Conservation (phyloP, 1,140 invertebrate genomes). For the Pinna nobilis region DNA sequence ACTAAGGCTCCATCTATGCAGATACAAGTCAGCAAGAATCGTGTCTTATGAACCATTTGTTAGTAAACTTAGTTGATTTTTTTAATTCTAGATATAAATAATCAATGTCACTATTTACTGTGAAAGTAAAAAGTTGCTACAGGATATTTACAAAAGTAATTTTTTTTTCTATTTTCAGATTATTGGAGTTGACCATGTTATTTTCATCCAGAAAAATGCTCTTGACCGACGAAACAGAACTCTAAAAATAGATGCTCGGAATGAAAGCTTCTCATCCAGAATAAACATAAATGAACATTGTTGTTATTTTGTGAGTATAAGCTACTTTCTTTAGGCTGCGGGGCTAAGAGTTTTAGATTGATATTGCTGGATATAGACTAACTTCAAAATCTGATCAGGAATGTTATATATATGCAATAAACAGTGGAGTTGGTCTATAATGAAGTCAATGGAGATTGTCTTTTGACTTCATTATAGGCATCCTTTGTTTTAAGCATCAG, state of each 20-base stretch:
- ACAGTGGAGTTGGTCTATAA: not conserved
- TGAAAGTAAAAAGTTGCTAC: too few relatives aligned
- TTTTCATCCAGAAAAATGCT: slow-evolving; percentile 94
- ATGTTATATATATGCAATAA: not conserved
- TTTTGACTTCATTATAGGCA: too few relatives aligned
- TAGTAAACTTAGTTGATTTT: not conserved
- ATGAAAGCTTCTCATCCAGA: slow-evolving; percentile 92
- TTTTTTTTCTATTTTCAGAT: slow-evolving; percentile 80
- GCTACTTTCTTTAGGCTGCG: not conserved
- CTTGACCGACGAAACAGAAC: slow-evolving; percentile 86
- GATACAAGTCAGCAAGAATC: not conserved
- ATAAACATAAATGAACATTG: slow-evolving; percentile 94
- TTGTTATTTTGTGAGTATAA: slow-evolving; percentile 88
- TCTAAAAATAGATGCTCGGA: slow-evolving; percentile 93
- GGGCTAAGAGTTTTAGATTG: too few relatives aligned
- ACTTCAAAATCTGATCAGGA: too few relatives aligned
- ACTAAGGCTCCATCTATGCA: too few relatives aligned
- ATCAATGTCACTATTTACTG: too few relatives aligned
- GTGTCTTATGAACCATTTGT: not conserved
- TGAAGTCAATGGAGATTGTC: not conserved
- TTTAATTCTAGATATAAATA: too few relatives aligned
- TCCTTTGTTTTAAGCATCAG: too few relatives aligned
- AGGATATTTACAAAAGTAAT: not conserved
- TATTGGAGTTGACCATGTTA: slow-evolving; percentile 94
- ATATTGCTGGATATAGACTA: too few relatives aligned